Evolutionary conservation across 1,140 invertebrate genomes (phyloP), one percentile per base, ranked within the genome.

Genomic region (Dendroctonus valens): DNA sequence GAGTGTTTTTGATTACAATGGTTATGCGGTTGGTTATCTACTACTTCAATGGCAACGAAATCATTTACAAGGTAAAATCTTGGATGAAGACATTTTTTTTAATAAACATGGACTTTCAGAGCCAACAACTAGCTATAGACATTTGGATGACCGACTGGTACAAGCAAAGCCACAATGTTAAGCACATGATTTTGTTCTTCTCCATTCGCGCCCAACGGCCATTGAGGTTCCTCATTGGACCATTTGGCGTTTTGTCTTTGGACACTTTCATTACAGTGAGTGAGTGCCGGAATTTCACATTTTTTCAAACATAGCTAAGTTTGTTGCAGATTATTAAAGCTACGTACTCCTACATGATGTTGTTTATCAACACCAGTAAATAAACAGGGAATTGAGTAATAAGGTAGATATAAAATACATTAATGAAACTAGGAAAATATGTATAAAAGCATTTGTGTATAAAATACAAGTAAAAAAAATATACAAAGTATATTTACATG

Each of bases 171-270:
- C 6, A 40, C 4, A 14, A 67, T 9, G 39, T 54, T 1, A 60
- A 67, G 39, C 37, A 41, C 11, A 54, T 60, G 58, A 14, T 60
- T 14, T 5, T 49, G 7, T n/a, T 67, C 14, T 60, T 67, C 26
- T 42, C 61, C 12, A 14, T 54, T 39, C 49, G 65, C 9, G 44
- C 59, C 7, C 65, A 67, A 48, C 60, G 46, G 41, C 65, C 65
- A 0, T 38, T 67, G 15, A 50, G 42, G 7, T 61, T 67, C 40
- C 7, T 60, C 8, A 67, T 67, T 26, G 65, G 65, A 0, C 65
- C 65, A 15, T 67, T 67, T 61, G 59, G 65, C 6, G 51, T 48
- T 12, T 54, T 67, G 65, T 67, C 65, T n/a, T 44, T 67, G 50
- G 41, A 54, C 39, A 55, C 65, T 7, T 67, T 67, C 49, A 55